phyloP scores from a whole-genome alignment of 2,888 invertebrate genomes.

The Apamea monoglypha region DNA sequence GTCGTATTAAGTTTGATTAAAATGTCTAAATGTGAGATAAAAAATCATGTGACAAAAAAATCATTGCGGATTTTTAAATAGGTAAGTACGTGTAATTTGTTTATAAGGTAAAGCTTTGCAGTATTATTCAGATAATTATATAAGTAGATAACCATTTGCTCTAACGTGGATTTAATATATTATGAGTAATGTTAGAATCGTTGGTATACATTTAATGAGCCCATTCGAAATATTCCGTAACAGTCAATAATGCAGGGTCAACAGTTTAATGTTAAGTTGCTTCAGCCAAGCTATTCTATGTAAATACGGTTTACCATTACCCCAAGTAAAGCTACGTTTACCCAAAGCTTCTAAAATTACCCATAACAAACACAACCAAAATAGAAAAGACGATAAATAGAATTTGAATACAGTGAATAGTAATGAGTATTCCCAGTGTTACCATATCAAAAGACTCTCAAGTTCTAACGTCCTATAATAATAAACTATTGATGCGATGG shows the following conservation, averaged over 20 bases:
- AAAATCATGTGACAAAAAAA: neutral
- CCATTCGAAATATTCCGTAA: neutral
- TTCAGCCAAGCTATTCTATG: neutral
- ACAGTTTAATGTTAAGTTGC: neutral
- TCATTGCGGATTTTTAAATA: neutral
- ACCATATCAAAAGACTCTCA: slow-evolving; percentile 36
- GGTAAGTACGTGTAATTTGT: neutral
- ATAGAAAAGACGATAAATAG: neutral
- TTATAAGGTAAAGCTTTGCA: slow-evolving; percentile 10
- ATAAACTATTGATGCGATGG: slow-evolving; percentile 52
- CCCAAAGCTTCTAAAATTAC: slow-evolving; percentile 3
- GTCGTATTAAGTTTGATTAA: neutral
- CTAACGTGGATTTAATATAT: neutral
- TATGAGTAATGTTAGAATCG: slow-evolving; percentile 1
- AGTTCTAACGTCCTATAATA: slow-evolving; percentile 36
- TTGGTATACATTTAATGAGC: neutral
- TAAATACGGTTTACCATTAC: neutral
- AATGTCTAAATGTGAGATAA: neutral
- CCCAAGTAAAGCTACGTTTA: neutral
- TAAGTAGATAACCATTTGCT: neutral
- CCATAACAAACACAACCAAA: neutral
- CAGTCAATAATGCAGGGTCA: too few relatives aligned
- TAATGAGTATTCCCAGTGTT: slow-evolving; percentile 46
- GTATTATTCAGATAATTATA: neutral
- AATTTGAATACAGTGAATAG: slow-evolving; percentile 15